Percentiles rank a stretch among this genome's conserved stretches.
phyloP scores from a whole-genome alignment of 2,797 vertebrate species.

The Salmo trutta region DNA sequence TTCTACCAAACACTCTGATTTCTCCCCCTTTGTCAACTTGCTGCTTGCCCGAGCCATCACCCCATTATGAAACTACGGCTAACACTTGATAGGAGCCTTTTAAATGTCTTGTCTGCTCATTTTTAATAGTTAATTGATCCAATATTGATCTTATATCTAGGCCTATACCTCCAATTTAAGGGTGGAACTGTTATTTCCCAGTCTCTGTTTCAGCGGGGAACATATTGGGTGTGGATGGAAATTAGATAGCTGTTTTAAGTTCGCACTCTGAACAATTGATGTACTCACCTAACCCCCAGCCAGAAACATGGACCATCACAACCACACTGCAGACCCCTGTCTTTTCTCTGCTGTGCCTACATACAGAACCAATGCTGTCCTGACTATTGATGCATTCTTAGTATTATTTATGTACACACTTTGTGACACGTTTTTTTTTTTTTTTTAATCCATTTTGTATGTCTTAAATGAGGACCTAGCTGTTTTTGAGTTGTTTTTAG shows the following conservation, averaged over 20 bases:
- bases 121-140: constrained; percentile 38
- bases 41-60: constrained; percentile 67
- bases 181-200: background rate
- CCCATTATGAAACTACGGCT: constrained; percentile 49
- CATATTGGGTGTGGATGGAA: background rate
- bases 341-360: constrained; percentile 34
- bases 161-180: background rate
- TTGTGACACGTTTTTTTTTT: constrained; percentile 38
- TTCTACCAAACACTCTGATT: constrained; percentile 54
- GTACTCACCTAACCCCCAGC: background rate
- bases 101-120: background rate
- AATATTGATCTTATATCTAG: background rate
- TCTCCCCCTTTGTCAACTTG: constrained; percentile 46
- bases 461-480: constrained; percentile 67
- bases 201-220: background rate
- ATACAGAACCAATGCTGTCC: constrained; percentile 39
- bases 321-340: constrained; percentile 26
- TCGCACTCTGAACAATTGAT: background rate
- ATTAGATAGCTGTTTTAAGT: background rate
- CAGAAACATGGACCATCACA: constrained; percentile 29
- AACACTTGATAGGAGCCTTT: constrained; percentile 61
- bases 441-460: constrained; percentile 49
- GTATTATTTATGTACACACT: constrained; percentile 59
- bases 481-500: constrained; percentile 53
- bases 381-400: constrained; percentile 56